A percentile compares a stretch with the other conserved stretches of the same genome.
Evolutionary conservation across 2,113 vertebrate genomes (phyloP).

Genomic region (Nothoprocta perdicaria): DNA sequence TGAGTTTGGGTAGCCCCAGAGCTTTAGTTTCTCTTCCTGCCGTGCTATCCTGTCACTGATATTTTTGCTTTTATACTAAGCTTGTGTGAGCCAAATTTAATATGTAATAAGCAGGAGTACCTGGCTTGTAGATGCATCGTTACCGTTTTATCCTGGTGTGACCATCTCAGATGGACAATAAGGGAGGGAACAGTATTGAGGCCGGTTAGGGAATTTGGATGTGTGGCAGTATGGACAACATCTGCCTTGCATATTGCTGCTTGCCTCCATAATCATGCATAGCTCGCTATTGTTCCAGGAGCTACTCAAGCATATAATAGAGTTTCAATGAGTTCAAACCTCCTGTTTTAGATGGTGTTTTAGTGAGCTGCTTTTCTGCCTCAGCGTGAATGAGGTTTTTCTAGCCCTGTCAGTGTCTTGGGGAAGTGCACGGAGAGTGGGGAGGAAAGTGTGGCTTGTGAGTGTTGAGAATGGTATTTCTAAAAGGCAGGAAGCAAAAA

Average conservation of each 20-base stretch:
- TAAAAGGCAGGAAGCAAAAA: neutral
- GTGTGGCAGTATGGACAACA: slow-evolving; percentile 39
- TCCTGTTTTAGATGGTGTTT: slow-evolving; percentile 61
- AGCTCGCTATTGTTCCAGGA: slow-evolving; percentile 65
- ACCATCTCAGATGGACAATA: neutral
- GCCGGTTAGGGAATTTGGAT: neutral
- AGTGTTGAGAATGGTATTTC: neutral
- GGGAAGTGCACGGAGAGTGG: neutral
- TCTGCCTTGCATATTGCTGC: slow-evolving; percentile 55
- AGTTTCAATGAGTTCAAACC: slow-evolving; percentile 61
- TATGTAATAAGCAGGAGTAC: neutral
- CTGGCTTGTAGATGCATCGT: neutral
- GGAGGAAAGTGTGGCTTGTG: neutral
- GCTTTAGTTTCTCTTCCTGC: neutral
- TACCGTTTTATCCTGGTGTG: neutral
- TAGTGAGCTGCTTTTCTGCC: slow-evolving; percentile 39
- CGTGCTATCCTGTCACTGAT: neutral
- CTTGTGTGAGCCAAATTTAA: neutral
- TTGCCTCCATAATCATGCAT: slow-evolving; percentile 17
- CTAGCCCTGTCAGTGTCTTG: neutral
- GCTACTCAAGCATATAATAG: slow-evolving; percentile 68
- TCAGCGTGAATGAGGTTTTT: neutral
- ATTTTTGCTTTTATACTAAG: neutral
- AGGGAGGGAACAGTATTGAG: neutral
- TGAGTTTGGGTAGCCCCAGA: neutral